A percentile compares a stretch with the other conserved stretches of the same genome.
phyloP scores from a whole-genome alignment of 2,113 vertebrate species.

The Barnardius zonarius region DNA sequence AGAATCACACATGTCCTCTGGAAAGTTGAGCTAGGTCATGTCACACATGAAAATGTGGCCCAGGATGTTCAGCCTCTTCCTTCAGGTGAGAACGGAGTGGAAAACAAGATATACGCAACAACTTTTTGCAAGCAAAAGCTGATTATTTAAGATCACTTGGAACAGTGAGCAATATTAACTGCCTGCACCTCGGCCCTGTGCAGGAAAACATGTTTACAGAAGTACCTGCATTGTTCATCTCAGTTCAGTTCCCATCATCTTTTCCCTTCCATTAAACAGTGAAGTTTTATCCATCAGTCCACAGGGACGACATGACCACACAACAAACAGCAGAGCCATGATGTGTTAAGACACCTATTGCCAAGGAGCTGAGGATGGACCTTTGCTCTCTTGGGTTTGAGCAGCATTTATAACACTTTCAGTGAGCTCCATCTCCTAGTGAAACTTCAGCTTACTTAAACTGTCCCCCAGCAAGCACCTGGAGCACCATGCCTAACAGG shows the following conservation, averaged over 20 bases:
- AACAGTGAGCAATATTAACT: background rate
- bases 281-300: background rate
- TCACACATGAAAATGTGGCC: background rate
- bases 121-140: background rate
- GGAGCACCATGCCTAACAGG: background rate
- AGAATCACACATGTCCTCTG: background rate
- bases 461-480: background rate
- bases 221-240: background rate
- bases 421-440: background rate
- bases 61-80: background rate
- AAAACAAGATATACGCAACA: background rate
- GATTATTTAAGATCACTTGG: background rate
- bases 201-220: background rate
- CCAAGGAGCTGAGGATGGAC: background rate
- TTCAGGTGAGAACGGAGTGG: background rate
- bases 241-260: background rate
- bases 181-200: background rate
- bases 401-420: background rate
- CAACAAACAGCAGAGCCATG: background rate
- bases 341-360: background rate
- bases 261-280: background rate
- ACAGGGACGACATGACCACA: rapidly evolving
- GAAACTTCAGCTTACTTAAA: background rate
- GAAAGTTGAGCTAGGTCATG: background rate
- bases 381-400: background rate